phyloP scores from a whole-genome alignment of 2,113 vertebrate species.

The Poeciliopsis prolifica region DNA sequence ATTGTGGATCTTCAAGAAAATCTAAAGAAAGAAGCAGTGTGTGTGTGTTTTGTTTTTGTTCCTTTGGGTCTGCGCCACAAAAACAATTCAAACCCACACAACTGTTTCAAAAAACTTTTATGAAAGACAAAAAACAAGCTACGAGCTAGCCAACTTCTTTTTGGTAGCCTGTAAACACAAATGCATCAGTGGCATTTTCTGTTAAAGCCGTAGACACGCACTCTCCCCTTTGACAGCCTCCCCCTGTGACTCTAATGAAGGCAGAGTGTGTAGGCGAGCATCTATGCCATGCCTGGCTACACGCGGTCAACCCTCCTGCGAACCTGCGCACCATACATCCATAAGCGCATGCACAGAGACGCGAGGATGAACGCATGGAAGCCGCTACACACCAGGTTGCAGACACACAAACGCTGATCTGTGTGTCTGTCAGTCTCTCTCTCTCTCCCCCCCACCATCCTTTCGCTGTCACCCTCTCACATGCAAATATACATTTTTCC shows the following conservation, averaged over 20 bases:
- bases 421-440: conserved; percentile 39
- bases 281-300: conserved; percentile 50
- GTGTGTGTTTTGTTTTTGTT: too few species aligned
- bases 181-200: conserved; percentile 5
- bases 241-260: conserved; percentile 67
- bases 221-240: conserved; percentile 35
- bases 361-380: not conserved
- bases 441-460: conserved; percentile 11
- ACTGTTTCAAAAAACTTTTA: too few species aligned
- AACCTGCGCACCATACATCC: conserved; percentile 32
- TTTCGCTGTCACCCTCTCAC: conserved; percentile 24
- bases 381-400: conserved; percentile 15
- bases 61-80: too few species aligned
- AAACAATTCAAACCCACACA: too few species aligned
- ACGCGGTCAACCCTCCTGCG: conserved; percentile 37
- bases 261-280: conserved; percentile 56
- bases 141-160: not conserved
- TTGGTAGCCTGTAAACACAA: conserved; percentile 11
- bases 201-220: not conserved
- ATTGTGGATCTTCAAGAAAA: too few species aligned
- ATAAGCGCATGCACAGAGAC: conserved; percentile 17
- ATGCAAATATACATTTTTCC: conserved; percentile 41
- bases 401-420: not conserved
- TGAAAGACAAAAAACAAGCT: not conserved
- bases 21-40: too few species aligned